These are phyloP conservation scores for Cerastoderma edule DNA, from an alignment of 2,888 invertebrate genomes.

Conservation along the genomic window DNA sequence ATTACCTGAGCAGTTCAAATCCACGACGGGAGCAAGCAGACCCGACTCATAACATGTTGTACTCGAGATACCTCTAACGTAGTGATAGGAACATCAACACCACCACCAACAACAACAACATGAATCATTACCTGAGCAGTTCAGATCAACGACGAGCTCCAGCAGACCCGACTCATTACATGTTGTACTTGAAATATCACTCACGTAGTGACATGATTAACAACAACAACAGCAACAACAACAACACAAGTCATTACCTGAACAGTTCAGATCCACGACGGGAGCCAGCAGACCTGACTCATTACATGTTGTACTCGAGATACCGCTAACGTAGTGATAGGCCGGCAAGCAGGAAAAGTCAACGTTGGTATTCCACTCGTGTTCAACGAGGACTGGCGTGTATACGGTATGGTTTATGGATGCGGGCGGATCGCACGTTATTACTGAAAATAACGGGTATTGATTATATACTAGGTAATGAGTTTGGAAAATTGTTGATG, in stretches of 20 bases:
- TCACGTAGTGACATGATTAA: conserved; percentile 54
- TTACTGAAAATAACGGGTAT: too few species aligned
- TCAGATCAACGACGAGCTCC: conserved; percentile 39
- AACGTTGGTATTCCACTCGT: conserved; percentile 53
- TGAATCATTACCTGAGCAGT: too few species aligned
- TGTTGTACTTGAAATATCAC: conserved; percentile 35
- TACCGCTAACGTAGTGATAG: conserved; percentile 54
- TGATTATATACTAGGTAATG: too few species aligned
- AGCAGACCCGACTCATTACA: conserved; percentile 57
- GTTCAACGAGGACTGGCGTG: conserved; percentile 37
- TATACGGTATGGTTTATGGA: conserved; percentile 38
- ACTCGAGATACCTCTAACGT: too few species aligned
- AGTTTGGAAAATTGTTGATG: too few species aligned
- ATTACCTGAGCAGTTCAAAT: too few species aligned
- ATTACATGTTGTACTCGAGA: conserved; percentile 43
- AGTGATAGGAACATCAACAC: too few species aligned
- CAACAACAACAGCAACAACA: too few species aligned
- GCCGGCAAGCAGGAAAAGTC: conserved; percentile 44
- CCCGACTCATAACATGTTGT: too few species aligned
- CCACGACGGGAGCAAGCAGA: too few species aligned
- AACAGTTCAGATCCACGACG: conserved; percentile 46
- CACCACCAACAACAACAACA: too few species aligned
- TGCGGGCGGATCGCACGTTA: conserved; percentile 54
- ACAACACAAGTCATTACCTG: too few species aligned
- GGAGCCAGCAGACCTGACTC: conserved; percentile 53